Base-by-base conservation (phyloP, 2,888 invertebrate species). In the Athrips mouffetella region DNA sequence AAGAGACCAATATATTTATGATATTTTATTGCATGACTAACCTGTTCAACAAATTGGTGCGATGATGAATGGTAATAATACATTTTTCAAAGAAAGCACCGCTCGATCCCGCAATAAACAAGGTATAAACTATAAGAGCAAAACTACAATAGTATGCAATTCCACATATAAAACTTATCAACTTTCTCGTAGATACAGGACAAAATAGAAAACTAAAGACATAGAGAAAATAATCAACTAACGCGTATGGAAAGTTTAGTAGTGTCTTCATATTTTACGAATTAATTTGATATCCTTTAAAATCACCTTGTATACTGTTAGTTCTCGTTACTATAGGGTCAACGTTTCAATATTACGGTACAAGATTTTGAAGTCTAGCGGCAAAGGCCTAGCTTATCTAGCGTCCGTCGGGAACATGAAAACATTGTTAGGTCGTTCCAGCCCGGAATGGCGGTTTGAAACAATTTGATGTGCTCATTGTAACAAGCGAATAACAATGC, bases 401-500 rank as follows among this genome's bases (percentile, higher is more conserved):
- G 58, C 53, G 47, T 54, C 50, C 52, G 55, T 53, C 51, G 57
- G 47, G 52, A 54, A 55, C 59, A 67, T 62, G 61, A 62, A 63
- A 67, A 60, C 58, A 58, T 56, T 53, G 49, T 49, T 49, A 62
- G 50, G 58, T 57, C 55, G 57, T 56, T 60, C 54, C 53, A 50
- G 59, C 52, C 49, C 49, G 54, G 45, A 57, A 64, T 58, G 52
- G 56, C 46, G 53, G 50, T 55, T 65, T 57, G 55, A 55, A 63
- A 58, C 60, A 52, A 57, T 65, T 70, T 58, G 54, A 71, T 63
- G 58, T 64, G 63, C 55, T 63, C 57, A 71, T 73, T 71, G 71
- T 67, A 63, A 62, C 54, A 54, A 63, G 62, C 63, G 59, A 60
- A 67, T 67, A 70, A 73, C 67, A 73, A 65, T 70, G 69, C 66